A percentile compares a stretch with the other conserved stretches of the same genome.
phyloP scores from a whole-genome alignment of 2,113 vertebrate genomes.

The Typhlomys cinereus region DNA sequence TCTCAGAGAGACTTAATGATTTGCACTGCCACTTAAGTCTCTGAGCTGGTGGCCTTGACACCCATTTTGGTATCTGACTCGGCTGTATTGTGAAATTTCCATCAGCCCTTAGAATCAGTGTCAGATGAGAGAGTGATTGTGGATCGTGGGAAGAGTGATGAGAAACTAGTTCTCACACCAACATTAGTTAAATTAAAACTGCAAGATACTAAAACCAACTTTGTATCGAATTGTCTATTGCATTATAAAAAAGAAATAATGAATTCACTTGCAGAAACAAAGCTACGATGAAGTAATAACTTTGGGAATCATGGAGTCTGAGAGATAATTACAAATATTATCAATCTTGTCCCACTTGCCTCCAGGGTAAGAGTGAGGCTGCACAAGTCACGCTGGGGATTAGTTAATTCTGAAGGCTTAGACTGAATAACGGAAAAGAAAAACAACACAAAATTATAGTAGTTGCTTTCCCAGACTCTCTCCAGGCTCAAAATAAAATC shows the following conservation, averaged over 20 bases:
- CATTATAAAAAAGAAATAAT: not conserved
- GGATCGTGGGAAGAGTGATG: not conserved
- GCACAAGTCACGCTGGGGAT: not conserved
- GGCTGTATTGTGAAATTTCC: not conserved
- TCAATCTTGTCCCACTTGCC: not conserved
- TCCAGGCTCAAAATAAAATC: conserved; percentile 39
- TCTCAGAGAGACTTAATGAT: not conserved
- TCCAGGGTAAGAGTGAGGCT: not conserved
- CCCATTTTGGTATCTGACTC: not conserved
- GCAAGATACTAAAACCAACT: not conserved
- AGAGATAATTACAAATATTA: conserved; percentile 10
- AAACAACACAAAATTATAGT: not conserved
- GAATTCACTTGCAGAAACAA: not conserved
- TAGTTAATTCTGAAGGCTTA: not conserved
- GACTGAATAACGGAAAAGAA: conserved; percentile 20
- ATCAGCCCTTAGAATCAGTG: accelerated
- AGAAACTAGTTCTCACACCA: not conserved
- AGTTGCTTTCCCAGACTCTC: not conserved
- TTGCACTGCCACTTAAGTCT: not conserved
- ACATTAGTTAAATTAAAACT: not conserved
- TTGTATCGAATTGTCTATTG: not conserved
- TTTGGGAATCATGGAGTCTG: not conserved
- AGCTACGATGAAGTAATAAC: not conserved
- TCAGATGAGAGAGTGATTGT: not conserved
- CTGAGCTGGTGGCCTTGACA: not conserved